phyloP scores from a whole-genome alignment of 2,113 vertebrate genomes.

The Rhinolophus sinicus region DNA sequence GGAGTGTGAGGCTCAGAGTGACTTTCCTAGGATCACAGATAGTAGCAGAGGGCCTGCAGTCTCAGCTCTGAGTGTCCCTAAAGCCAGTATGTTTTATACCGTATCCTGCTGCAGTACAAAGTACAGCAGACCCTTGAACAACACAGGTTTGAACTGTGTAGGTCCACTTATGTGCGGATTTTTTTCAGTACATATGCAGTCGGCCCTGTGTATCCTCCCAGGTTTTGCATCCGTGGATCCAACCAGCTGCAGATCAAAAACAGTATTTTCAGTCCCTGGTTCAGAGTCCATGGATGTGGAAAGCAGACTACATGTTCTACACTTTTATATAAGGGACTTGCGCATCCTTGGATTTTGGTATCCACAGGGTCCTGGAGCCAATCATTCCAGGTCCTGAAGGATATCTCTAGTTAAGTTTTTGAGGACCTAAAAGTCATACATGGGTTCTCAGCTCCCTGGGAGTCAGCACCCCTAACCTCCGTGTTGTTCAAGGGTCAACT shows the following conservation, averaged over 20 bases:
- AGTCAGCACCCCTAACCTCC: no score
- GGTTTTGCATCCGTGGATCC: neutral
- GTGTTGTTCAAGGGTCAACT: neutral
- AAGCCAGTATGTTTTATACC: neutral
- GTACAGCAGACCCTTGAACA: neutral
- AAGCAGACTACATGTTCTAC: neutral
- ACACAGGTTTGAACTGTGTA: neutral
- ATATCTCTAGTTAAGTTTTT: neutral
- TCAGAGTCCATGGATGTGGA: neutral
- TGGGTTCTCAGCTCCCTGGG: neutral
- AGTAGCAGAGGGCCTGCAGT: neutral
- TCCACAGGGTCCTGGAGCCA: neutral
- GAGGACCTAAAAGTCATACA: neutral
- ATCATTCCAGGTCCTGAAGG: neutral
- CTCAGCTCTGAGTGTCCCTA: neutral
- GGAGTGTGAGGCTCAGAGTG: conserved; percentile 1
- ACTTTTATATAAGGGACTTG: neutral
- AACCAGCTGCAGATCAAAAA: neutral
- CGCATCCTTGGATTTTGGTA: neutral
- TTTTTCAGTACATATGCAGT: neutral
- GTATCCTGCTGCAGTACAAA: neutral
- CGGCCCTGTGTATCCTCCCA: neutral
- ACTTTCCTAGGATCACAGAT: neutral
- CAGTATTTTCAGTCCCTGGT: neutral
- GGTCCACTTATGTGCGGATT: neutral